Evolutionary conservation across 64 coral and sea anemone genomes (phyloP), one percentile per base, ranked within the genome.

Genomic region (Actinia equina): DNA sequence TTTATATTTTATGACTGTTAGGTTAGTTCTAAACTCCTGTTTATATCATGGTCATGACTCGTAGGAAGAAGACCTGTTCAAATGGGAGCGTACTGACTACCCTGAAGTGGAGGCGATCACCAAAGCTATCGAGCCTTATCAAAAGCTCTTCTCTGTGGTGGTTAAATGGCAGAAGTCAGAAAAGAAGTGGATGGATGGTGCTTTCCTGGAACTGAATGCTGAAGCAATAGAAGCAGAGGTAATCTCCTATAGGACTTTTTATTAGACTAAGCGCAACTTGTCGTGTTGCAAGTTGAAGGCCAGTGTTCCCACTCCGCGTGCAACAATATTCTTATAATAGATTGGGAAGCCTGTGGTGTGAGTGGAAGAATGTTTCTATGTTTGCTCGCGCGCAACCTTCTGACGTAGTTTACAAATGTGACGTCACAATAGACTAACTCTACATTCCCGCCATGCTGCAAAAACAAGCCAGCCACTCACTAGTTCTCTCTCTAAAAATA

Each of bases 161-260:
- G 88, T 99, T 8, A 99, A 95, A 46, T 99, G 97, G 97, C 97
- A 99, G 57, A 95, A 93, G 83, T 93, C 97, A 49, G 97, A 99
- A 64, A 99, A 99, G 84, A 99, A 99, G 89, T 95, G 93, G 90
- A 99, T 99, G 97, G 97, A 99, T 91, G 97, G 97, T 44, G 97
- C 91, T 57, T 99, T 99, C 71, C 85, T 89, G 43, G 97, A 99
- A 49, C 82, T 99, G 20, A 94, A 95, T 90, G 91, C 97, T 12
- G 97, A 99, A 89, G 22, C 80, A 5, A 99, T 83, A 63, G 97
- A 99, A 74, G 97, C 97, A 82, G 97, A 99, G 93, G 97, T 99
- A 63, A 80, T 49, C 27, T 45, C 7, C 7, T 1, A 8, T 78
- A 49, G 15, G 15, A 20, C 27, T 44, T 3, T 43, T 78, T 3